Conservation (phyloP, 2,113 vertebrate genomes). For the Athene noctua region DNA sequence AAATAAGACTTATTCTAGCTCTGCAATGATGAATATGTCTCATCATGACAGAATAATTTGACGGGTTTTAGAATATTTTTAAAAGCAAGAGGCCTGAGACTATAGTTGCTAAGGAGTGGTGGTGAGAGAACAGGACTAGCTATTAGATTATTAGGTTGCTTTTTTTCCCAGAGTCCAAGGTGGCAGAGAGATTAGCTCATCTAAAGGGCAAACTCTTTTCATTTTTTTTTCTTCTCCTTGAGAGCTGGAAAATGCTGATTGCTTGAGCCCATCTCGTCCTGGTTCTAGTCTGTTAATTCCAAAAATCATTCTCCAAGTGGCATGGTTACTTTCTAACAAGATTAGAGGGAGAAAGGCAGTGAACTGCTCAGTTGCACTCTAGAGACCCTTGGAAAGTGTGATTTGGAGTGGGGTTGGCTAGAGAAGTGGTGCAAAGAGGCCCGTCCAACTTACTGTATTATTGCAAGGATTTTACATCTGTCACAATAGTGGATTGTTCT, state of each 20-base stretch:
- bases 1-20: neutral
- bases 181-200: neutral
- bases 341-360: neutral
- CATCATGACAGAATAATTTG: neutral
- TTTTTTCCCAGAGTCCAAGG: neutral
- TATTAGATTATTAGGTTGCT: neutral
- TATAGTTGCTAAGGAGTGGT: neutral
- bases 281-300: constrained; percentile 9
- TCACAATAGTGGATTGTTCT: neutral
- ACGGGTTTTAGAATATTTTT: neutral
- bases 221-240: neutral
- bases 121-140: neutral
- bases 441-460: rapidly evolving
- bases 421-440: neutral
- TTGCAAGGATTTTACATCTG: neutral
- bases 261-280: neutral
- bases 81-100: neutral
- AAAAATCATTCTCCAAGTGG: neutral
- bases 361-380: neutral
- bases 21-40: neutral
- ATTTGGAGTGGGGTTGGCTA: neutral
- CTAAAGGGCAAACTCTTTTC: neutral
- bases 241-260: neutral
- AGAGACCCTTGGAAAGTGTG: neutral
- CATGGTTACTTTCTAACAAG: neutral